Conservation (phyloP, 2,113 vertebrate species). For the Pavo muticus region DNA sequence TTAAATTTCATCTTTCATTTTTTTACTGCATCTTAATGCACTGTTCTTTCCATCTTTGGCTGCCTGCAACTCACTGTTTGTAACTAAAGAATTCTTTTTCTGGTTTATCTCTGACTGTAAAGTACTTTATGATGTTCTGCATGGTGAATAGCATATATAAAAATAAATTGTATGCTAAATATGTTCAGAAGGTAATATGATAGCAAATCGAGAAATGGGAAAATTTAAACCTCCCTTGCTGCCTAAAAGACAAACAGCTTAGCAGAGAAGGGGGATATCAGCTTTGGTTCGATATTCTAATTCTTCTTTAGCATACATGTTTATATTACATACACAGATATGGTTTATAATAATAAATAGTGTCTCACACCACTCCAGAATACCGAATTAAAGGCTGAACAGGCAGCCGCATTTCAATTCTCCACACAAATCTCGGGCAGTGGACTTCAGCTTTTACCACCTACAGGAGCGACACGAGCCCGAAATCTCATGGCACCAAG, state of each 20-base stretch:
- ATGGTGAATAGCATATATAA: conserved; percentile 13
- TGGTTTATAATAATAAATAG: not conserved
- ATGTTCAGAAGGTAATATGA: conserved; percentile 28
- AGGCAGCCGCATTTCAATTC: not conserved
- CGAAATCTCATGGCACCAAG: not conserved
- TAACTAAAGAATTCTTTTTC: conserved; percentile 35
- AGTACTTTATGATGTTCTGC: conserved; percentile 34
- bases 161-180: conserved; percentile 52
- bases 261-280: not conserved
- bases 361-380: not conserved
- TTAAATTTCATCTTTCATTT: conserved; percentile 31
- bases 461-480: not conserved
- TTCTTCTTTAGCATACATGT: not conserved
- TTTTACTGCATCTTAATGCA: conserved; percentile 44
- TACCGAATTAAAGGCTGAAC: not conserved
- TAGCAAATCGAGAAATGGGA: conserved; percentile 27
- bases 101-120: conserved; percentile 37
- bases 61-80: conserved; percentile 20
- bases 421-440: not conserved
- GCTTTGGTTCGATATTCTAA: not conserved
- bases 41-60: conserved; percentile 4
- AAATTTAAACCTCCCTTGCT: conserved; percentile 25
- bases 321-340: not conserved
- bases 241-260: conserved; percentile 21
- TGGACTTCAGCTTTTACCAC: not conserved